Evolutionary conservation across 2,797 vertebrate species (phyloP).

Genomic region (Characodon lateralis): DNA sequence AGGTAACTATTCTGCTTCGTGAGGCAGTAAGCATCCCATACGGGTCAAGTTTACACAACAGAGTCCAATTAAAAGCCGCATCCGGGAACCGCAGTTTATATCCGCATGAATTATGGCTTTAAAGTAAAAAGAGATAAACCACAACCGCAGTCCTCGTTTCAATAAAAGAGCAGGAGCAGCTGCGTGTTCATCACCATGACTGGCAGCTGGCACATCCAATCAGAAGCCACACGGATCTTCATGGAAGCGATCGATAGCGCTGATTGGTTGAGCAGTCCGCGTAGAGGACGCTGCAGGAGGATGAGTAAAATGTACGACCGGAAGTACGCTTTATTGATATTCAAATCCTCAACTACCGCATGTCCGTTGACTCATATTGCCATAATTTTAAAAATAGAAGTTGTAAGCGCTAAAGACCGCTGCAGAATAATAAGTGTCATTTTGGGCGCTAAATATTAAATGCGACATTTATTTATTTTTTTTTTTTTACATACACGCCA

Average conservation of each 20-base stretch:
- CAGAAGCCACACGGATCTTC: neutral
- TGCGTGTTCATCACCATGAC: conserved; percentile 48
- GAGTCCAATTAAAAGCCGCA: neutral
- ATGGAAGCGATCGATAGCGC: conserved; percentile 41
- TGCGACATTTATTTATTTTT: neutral
- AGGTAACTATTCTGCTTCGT: conserved; percentile 37
- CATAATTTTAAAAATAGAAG: neutral
- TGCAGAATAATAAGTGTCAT: neutral
- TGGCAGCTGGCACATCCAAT: conserved; percentile 64
- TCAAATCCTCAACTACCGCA: neutral
- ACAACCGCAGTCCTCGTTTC: conserved; percentile 9
- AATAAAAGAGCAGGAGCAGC: conserved; percentile 26
- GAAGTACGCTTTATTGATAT: conserved; percentile 4
- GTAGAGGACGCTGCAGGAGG: conserved; percentile 63
- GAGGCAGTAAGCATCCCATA: neutral
- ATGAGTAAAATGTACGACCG: conserved; percentile 17
- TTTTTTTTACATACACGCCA: neutral
- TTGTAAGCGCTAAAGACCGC: too few species aligned
- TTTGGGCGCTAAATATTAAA: neutral
- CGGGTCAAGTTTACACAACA: neutral
- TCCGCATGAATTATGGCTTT: neutral
- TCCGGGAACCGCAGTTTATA: accelerated
- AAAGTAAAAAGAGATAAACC: neutral
- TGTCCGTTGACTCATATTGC: neutral
- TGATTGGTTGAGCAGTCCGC: conserved; percentile 44